Percentiles rank a stretch among this genome's conserved stretches.
These are phyloP conservation scores for Mola mola DNA, from an alignment of 2,113 vertebrate species.

Conservation along the genomic window DNA sequence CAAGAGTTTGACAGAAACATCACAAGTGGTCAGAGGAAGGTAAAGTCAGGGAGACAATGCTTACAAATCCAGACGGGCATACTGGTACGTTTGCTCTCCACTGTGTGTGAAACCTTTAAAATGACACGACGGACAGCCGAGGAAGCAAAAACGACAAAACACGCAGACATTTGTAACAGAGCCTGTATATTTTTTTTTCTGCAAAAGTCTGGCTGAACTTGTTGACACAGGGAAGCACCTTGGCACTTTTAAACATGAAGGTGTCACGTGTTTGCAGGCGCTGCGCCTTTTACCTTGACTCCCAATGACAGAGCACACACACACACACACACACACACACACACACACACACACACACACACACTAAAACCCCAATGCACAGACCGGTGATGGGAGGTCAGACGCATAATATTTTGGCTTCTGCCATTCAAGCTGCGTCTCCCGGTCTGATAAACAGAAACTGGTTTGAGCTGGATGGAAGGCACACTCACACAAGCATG, in stretches of 20 bases:
- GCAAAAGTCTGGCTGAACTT: too few species aligned
- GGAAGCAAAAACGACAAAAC: constrained; percentile 19
- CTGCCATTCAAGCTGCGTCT: constrained; percentile 45
- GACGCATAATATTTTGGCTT: constrained; percentile 67
- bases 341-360: background rate
- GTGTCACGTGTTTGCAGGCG: background rate
- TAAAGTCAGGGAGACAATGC: too few species aligned
- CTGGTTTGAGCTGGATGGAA: constrained; percentile 64
- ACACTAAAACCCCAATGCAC: too few species aligned
- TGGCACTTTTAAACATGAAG: background rate
- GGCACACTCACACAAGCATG: too few species aligned
- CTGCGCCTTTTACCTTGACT: constrained; percentile 29
- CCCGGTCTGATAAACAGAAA: constrained; percentile 65
- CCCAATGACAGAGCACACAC: constrained; percentile 4
- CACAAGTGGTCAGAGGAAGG: too few species aligned
- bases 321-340: constrained; percentile 11
- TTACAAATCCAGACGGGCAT: too few species aligned
- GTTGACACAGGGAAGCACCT: too few species aligned
- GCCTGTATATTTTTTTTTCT: constrained; percentile 90
- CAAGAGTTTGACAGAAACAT: too few species aligned
- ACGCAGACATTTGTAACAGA: constrained; percentile 84
- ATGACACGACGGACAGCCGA: background rate
- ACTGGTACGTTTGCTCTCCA: too few species aligned
- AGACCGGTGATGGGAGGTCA: constrained; percentile 52
- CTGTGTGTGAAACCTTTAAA: background rate